phyloP scores from a whole-genome alignment of 1,140 invertebrate genomes.

The Drosophila insularis region DNA sequence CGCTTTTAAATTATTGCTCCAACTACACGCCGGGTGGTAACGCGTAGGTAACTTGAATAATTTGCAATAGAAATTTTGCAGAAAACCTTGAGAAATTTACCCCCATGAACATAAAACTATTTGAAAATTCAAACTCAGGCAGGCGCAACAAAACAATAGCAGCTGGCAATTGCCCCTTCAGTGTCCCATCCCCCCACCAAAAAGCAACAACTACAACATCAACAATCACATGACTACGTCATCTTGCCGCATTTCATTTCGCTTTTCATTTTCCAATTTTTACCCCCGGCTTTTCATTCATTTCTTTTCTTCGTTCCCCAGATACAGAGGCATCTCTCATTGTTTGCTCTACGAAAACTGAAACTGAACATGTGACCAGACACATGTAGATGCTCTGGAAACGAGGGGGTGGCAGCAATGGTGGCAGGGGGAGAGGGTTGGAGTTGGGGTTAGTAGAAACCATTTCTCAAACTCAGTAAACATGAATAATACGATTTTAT shows the following conservation, averaged over 20 bases:
- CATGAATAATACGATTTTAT: neutral
- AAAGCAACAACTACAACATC: conserved; percentile 18
- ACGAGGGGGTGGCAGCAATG: too few relatives aligned
- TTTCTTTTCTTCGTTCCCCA: conserved; percentile 22
- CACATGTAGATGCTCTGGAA: too few relatives aligned
- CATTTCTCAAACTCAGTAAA: neutral
- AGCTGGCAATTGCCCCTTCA: neutral
- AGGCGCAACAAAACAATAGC: conserved; percentile 44
- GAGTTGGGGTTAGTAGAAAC: neutral
- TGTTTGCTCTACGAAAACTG: neutral
- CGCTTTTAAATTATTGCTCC: conserved; percentile 32
- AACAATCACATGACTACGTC: conserved; percentile 46
- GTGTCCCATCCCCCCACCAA: too few relatives aligned
- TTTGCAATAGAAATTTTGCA: conserved; percentile 40
- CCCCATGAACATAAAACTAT: conserved; percentile 48
- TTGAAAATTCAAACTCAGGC: conserved; percentile 52
- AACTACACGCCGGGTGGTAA: conserved; percentile 28
- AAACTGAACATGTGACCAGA: conserved; percentile 52
- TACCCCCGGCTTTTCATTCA: neutral
- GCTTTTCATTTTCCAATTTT: conserved; percentile 63
- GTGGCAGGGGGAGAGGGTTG: neutral
- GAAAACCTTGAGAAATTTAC: conserved; percentile 64
- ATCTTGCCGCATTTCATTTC: conserved; percentile 62
- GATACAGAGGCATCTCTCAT: too few relatives aligned
- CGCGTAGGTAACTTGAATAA: conserved; percentile 59